phyloP scores from a whole-genome alignment of 2,888 invertebrate species.

The Meloe dianella region DNA sequence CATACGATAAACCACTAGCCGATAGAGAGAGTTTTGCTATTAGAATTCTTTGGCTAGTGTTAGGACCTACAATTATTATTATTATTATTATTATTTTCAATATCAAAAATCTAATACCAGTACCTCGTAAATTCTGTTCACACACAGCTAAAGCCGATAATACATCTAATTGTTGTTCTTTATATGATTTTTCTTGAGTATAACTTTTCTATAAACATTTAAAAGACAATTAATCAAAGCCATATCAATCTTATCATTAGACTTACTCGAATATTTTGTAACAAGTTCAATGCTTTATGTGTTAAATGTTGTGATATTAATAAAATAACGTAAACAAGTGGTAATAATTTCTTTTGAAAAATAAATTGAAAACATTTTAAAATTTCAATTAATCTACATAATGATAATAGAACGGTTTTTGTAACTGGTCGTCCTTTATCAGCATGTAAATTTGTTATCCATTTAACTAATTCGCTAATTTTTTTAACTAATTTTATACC shows the following conservation, averaged over 20 bases:
- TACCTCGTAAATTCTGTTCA: constrained; percentile 70
- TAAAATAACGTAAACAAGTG: constrained; percentile 74
- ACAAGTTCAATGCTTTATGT: constrained; percentile 73
- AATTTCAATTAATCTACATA: constrained; percentile 83
- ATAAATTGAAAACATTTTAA: constrained; percentile 77
- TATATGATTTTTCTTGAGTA: constrained; percentile 67
- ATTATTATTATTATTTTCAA: constrained; percentile 13
- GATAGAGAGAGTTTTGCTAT: constrained; percentile 56
- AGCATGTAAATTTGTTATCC: constrained; percentile 74
- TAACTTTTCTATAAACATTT: constrained; percentile 64
- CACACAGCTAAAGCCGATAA: constrained; percentile 78
- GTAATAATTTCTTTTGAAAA: constrained; percentile 71
- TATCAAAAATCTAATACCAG: not conserved
- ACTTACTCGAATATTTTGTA: constrained; percentile 71
- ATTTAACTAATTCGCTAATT: constrained; percentile 60
- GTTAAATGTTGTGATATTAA: constrained; percentile 81
- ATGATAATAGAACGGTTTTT: constrained; percentile 73
- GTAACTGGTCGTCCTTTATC: constrained; percentile 78
- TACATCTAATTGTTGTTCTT: constrained; percentile 71
- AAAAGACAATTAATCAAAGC: constrained; percentile 18
- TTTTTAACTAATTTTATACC: constrained; percentile 58
- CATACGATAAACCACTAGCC: constrained; percentile 67
- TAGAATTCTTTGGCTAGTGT: constrained; percentile 52
- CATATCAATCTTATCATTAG: constrained; percentile 9
- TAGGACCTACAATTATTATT: constrained; percentile 52